These are phyloP conservation scores for Harpegnathos saltator DNA, from an alignment of 1,140 invertebrate genomes.

Conservation along the genomic window DNA sequence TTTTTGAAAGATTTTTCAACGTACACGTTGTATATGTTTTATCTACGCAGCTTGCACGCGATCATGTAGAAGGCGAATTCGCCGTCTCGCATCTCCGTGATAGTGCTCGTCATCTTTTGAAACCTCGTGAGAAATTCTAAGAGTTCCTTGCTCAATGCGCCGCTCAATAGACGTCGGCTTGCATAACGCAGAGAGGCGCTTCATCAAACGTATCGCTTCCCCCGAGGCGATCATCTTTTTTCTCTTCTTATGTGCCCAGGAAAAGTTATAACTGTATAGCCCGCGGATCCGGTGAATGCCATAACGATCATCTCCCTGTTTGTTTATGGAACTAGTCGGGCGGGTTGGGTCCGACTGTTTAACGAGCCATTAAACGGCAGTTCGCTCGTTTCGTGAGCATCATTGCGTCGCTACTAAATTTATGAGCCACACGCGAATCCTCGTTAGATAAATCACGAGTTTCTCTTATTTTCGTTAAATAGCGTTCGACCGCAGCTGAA, in stretches of 20 bases:
- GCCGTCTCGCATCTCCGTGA: not conserved
- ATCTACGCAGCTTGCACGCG: no score
- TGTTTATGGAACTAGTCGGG: constrained; percentile 42
- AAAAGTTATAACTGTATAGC: constrained; percentile 67
- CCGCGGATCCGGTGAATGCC: constrained; percentile 35
- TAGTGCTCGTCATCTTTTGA: constrained; percentile 18
- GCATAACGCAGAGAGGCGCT: constrained; percentile 40
- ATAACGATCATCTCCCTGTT: constrained; percentile 68
- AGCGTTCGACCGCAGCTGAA: not conserved
- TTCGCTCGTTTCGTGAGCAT: constrained; percentile 49
- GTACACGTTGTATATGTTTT: no score
- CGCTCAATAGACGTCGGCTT: constrained; percentile 17
- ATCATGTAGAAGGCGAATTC: not conserved
- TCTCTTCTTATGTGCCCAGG: constrained; percentile 43
- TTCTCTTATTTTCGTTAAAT: not conserved
- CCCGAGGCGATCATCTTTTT: constrained; percentile 39
- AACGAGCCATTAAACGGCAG: constrained; percentile 71
- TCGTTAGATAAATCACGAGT: constrained; percentile 16
- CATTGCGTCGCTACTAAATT: constrained; percentile 17
- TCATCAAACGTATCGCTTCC: constrained; percentile 41
- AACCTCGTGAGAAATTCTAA: constrained; percentile 51
- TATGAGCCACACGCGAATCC: constrained; percentile 12
- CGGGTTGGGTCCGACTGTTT: constrained; percentile 56
- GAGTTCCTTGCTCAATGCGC: constrained; percentile 9
- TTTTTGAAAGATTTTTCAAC: no score